Evolutionary conservation across 2,113 vertebrate species (phyloP).

Genomic region (Cercocebus atys): DNA sequence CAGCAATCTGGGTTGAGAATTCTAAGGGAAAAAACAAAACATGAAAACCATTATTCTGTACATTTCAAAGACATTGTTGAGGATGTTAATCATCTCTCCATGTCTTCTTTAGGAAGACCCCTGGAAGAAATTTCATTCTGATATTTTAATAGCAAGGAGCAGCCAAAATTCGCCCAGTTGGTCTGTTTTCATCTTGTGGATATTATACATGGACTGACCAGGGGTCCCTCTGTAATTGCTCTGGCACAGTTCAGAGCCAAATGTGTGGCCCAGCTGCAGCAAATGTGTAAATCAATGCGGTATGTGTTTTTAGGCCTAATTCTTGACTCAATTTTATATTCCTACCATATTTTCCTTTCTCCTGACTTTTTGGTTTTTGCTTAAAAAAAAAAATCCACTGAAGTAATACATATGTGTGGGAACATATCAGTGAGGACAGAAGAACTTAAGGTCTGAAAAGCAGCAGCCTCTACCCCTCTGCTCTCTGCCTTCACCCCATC

Average conservation of each 20-base stretch:
- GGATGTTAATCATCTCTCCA: background rate
- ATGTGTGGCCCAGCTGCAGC: background rate
- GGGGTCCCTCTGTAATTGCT: background rate
- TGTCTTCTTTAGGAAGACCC: background rate
- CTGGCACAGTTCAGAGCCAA: background rate
- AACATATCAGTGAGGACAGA: background rate
- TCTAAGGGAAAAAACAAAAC: background rate
- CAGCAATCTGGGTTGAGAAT: background rate
- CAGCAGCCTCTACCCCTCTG: background rate
- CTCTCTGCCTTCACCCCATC: background rate
- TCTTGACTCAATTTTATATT: constrained; percentile 46
- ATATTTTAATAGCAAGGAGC: background rate
- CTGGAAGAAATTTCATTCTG: constrained; percentile 14
- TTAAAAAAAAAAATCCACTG: background rate
- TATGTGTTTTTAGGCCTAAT: constrained; percentile 31
- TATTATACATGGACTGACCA: background rate
- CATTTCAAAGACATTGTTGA: background rate
- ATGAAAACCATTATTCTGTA: background rate
- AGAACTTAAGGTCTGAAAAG: background rate
- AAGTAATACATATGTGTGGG: background rate
- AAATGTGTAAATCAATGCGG: background rate
- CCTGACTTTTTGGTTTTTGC: background rate
- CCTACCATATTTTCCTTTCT: constrained; percentile 38
- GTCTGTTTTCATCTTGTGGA: background rate
- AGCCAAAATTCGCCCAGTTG: background rate